These are phyloP conservation scores for Petroica traversi DNA, from an alignment of 2,113 vertebrate genomes.

Conservation along the genomic window DNA sequence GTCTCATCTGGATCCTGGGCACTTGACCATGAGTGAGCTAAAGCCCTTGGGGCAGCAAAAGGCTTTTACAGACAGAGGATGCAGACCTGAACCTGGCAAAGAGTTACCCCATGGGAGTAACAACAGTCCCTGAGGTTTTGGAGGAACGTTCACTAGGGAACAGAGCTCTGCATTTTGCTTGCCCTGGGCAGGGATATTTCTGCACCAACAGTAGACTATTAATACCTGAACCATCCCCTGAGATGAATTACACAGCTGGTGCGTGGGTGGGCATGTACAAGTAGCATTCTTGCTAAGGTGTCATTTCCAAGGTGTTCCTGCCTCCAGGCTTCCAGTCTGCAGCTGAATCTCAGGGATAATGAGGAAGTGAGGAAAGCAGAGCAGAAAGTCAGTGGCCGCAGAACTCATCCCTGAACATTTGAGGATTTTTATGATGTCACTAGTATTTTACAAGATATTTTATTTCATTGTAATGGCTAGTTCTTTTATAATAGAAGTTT, in stretches of 20 bases:
- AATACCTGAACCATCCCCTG: not conserved
- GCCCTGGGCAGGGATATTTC: not conserved
- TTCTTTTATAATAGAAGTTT: not conserved
- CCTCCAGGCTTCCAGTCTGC: not conserved
- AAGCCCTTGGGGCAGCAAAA: not conserved
- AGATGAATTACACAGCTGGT: not conserved
- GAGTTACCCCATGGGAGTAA: not conserved
- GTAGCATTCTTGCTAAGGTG: not conserved
- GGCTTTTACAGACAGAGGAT: not conserved
- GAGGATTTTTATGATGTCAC: not conserved
- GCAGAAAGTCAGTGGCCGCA: not conserved
- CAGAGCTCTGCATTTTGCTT: not conserved
- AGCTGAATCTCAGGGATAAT: not conserved
- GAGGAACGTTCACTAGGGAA: not conserved
- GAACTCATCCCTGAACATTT: not conserved
- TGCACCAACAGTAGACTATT: not conserved
- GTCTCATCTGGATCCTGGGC: not conserved
- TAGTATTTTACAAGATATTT: not conserved
- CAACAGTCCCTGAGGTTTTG: not conserved
- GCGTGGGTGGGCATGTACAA: not conserved
- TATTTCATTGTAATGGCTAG: not conserved
- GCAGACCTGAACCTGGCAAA: not conserved
- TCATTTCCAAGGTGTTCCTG: slow-evolving; percentile 33
- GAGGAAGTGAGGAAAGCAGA: not conserved
- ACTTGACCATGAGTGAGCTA: not conserved